Evolutionary conservation across 1,140 invertebrate species (phyloP), one percentile per base, ranked within the genome.

Genomic region (Ceratosolen fusciceps): DNA sequence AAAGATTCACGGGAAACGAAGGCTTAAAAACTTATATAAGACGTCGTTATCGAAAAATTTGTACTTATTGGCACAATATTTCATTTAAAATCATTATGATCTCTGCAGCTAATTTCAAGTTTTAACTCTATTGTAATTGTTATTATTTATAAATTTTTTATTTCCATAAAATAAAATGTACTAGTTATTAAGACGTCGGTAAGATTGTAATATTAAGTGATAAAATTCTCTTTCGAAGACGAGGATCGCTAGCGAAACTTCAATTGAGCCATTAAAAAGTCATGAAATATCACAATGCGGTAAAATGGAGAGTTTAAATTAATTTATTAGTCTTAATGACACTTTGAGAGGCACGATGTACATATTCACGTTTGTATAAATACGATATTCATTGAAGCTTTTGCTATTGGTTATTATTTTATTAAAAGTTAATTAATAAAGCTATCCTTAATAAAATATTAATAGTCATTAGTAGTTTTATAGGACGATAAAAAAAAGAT

Each of bases 41-140:
- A 58, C 26, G 52, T 56, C 34, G 24, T 80, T 49, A 60, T 75
- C 54, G 39, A 71, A 80, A 79, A 80, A 74, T 80, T 80, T 80
- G 78, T 80, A 80, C 78, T 80, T 75, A 52, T 70, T 62, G 78
- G 78, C 78, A 80, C 54, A 80, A 80, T 75, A 60, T 75, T 80
- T 37, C 10, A 47, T 70, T 58, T 1, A 71, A 75, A 75, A 60
- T 74, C 19, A 74, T 43, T 34, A 79, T 43, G 26, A 71, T 70
- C 24, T 52, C 72, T 52, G 65, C 37, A 52, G 72, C 60, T 68
- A 74, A n/a, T 65, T 72, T 62, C 58, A 79, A 47, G 43, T 79
- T 79, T 73, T 21, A 73, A 29, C 34, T 56, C 24, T 78, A 77
- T 72, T 34, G 34, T 76, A 65, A 65, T 74, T 71, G n/a, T 77